Evolutionary conservation across 1,140 invertebrate species (phyloP), one percentile per base, ranked within the genome.

Genomic region (Philotrypesis tridentata): DNA sequence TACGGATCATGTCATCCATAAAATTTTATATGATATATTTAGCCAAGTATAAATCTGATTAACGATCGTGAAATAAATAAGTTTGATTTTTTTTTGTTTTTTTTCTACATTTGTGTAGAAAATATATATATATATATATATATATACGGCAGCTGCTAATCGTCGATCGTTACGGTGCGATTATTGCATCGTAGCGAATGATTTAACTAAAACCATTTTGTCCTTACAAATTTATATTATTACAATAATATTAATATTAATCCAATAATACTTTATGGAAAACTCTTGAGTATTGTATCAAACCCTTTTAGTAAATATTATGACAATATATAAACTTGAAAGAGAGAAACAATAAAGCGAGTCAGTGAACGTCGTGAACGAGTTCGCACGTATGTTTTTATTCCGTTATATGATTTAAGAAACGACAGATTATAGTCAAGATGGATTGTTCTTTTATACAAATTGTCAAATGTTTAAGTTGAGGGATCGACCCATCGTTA

Each of bases 371-470:
- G 75, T 74, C 68, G 74, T 65, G 60, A 61, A 68, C 29, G 27
- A 84, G 78, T 83, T 81, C 61, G 40, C 72, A 84, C 75, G 83
- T 86, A 86, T 87, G 82, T 84, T 85, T 86, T 88, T 86, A 86
- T 87, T 88, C 83, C 86, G 84, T 84, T 83, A 80, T 82, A 84
- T 82, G 80, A 79, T 82, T 83, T 84, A 85, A 86, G 83, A 80
- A 82, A 85, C 48, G 61, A 81, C 83, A 82, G 48, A 85, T 80
- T 81, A 83, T 86, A 87, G 79, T 79, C 83, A 87, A 85, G 84
- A 85, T 89, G 84, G 85, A 89, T 86, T 89, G 87, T 86, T 88
- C 78, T 84, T 80, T 89, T 86, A 86, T 88, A 78, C 85, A 85
- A 88, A 84, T 85, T 84, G 12, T 79, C 85, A 80, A 84, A 85